Evolutionary conservation across 2,888 invertebrate species (phyloP).

Genomic region (Ashinkailepas kermadecensis): DNA sequence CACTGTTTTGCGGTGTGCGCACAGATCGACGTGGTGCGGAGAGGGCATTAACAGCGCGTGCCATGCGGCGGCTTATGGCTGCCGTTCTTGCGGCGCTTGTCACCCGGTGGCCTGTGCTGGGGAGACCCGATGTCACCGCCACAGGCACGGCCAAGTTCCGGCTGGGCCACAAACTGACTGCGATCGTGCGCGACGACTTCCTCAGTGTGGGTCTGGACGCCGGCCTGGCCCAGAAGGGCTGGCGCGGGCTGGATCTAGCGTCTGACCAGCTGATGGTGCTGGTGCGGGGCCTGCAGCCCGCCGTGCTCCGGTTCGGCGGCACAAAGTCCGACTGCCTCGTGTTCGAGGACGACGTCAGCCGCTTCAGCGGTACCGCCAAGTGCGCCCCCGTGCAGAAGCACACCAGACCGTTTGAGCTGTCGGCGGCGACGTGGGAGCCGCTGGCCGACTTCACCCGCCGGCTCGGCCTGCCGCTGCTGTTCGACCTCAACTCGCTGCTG

Average conservation of each 20-base stretch:
- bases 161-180: not conserved
- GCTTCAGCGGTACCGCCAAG: not conserved
- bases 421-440: conserved; percentile 16
- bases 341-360: not conserved
- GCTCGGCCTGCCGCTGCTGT: conserved; percentile 28
- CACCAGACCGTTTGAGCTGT: not conserved
- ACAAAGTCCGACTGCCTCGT: not conserved
- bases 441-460: conserved; percentile 25
- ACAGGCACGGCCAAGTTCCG: not conserved
- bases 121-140: no score
- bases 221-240: not conserved
- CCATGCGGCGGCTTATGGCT: no score
- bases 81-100: no score
- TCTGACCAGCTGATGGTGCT: not conserved
- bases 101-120: no score
- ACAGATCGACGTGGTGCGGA: no score
- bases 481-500: conserved; percentile 32
- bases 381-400: not conserved
- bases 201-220: not conserved
- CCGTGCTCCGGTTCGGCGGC: not conserved
- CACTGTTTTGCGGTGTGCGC: no score
- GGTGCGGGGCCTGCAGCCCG: not conserved
- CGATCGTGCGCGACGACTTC: not conserved
- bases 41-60: no score
- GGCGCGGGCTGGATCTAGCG: not conserved